Evolutionary conservation across 2,113 vertebrate species (phyloP).

Genomic region (Alouatta palliata): DNA sequence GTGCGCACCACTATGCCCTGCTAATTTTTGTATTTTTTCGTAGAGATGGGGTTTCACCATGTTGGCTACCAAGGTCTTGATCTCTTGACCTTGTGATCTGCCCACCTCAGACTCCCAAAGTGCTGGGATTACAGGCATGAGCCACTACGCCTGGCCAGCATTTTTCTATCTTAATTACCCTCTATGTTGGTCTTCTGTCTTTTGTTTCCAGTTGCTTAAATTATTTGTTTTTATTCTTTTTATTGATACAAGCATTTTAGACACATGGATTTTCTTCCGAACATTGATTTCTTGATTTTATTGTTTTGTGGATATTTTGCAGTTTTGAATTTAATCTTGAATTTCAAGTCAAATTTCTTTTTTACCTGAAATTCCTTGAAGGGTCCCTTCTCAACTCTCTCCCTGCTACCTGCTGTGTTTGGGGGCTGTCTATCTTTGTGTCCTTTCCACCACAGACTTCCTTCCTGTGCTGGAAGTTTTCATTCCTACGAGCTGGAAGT

Average conservation of each 20-base stretch:
- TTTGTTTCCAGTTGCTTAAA: neutral
- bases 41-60: too few species aligned
- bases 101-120: too few species aligned
- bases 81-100: too few species aligned
- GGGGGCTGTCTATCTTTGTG: neutral
- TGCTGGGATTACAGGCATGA: too few species aligned
- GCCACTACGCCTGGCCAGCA: too few species aligned
- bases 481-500: too few species aligned
- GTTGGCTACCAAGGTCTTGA: too few species aligned
- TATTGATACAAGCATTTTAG: neutral
- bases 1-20: accelerated
- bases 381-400: neutral
- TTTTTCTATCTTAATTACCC: too few species aligned
- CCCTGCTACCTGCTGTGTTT: too few species aligned
- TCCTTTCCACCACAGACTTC: neutral
- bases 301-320: neutral
- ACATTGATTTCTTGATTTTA: neutral
- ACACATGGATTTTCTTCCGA: neutral
- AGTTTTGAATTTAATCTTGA: neutral
- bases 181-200: too few species aligned
- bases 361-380: neutral
- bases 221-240: neutral
- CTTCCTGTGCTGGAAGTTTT: neutral
- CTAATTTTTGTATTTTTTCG: too few species aligned
- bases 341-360: neutral